phyloP scores from a whole-genome alignment of 2,888 invertebrate species.

The Eilema caniola region DNA sequence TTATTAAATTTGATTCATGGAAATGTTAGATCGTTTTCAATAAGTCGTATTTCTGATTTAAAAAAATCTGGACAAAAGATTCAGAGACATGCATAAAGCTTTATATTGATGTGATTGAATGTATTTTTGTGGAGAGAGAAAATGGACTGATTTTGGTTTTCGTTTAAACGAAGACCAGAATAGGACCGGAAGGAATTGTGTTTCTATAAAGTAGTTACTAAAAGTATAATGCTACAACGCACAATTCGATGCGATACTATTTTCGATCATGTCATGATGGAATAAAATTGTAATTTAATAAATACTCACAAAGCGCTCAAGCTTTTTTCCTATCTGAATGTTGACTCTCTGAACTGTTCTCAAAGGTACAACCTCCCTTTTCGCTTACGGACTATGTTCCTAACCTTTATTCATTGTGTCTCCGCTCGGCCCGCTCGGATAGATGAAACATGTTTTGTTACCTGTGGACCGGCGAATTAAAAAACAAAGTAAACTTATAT shows the following conservation, averaged over 20 bases:
- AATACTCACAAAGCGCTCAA: no score
- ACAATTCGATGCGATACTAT: no score
- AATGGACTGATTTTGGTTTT: not conserved
- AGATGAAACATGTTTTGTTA: constrained; percentile 15
- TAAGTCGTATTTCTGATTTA: constrained; percentile 19
- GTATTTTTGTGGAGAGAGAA: not conserved
- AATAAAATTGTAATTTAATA: no score
- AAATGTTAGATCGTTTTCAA: constrained; percentile 17
- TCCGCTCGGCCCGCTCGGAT: constrained; percentile 13
- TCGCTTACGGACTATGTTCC: constrained; percentile 32
- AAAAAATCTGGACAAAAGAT: constrained; percentile 2
- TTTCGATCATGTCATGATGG: no score
- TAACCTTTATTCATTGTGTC: constrained; percentile 41
- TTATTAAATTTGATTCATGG: constrained; percentile 32
- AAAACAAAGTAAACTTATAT: not conserved
- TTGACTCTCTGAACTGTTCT: constrained; percentile 20
- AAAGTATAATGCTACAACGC: no score
- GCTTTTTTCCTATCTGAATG: no score
- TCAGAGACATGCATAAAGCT: constrained; percentile 2
- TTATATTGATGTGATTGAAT: constrained; percentile 11
- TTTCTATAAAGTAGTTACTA: no score
- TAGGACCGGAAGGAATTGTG: no score
- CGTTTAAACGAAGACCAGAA: not conserved
- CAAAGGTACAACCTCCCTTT: constrained; percentile 29
- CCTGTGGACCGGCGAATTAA: not conserved